These are phyloP conservation scores for Ormia ochracea DNA, from an alignment of 2,888 invertebrate species.

Conservation along the genomic window DNA sequence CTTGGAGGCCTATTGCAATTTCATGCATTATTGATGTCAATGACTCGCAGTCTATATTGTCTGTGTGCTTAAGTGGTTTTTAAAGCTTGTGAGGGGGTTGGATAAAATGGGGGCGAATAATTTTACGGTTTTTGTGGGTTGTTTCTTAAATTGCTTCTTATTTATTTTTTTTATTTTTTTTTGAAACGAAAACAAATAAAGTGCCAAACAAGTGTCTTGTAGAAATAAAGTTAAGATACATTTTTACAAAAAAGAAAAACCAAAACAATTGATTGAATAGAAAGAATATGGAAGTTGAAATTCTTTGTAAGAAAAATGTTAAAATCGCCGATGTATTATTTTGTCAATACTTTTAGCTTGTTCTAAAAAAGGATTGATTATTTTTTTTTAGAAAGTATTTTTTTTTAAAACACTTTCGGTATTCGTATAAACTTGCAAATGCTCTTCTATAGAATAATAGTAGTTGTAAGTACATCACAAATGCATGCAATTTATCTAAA, in stretches of 20 bases:
- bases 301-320: neutral
- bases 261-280: neutral
- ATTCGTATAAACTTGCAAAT: no score
- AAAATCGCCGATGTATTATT: neutral
- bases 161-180: neutral
- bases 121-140: constrained; percentile 37
- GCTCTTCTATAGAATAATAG: no score
- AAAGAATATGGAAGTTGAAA: neutral
- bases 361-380: no score
- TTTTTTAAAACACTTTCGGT: no score
- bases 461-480: no score
- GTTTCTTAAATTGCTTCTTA: constrained; percentile 19
- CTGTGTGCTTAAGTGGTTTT: constrained; percentile 50
- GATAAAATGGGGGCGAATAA: neutral
- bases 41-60: constrained; percentile 49
- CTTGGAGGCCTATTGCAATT: constrained; percentile 64
- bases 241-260: no score
- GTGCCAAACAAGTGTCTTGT: neutral
- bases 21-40: constrained; percentile 64
- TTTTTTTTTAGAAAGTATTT: no score
- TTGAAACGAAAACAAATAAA: neutral
- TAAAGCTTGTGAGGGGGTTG: constrained; percentile 24
- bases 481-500: no score
- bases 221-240: no score
- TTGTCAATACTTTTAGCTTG: neutral